These are phyloP conservation scores for Drosophila lini DNA, from an alignment of 1,140 invertebrate genomes.

Conservation along the genomic window DNA sequence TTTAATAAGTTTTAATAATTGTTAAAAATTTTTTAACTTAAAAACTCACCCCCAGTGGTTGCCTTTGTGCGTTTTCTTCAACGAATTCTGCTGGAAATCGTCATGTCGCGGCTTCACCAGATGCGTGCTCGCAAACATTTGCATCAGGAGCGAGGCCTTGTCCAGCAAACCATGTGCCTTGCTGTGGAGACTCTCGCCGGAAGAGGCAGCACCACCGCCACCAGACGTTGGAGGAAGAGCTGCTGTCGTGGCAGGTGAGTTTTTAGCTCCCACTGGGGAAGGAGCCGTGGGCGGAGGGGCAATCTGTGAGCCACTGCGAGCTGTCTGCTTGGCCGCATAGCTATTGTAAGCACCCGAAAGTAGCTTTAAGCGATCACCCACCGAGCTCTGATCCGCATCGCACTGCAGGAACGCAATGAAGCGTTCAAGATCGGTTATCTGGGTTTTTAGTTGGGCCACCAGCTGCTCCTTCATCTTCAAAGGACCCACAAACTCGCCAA, in stretches of 20 bases:
- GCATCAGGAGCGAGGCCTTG: slow-evolving; percentile 93
- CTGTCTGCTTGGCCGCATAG: slow-evolving; percentile 80
- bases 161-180: slow-evolving; percentile 88
- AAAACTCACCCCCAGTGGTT: slow-evolving; percentile 94
- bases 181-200: slow-evolving; percentile 71
- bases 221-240: background rate
- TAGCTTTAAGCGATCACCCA: slow-evolving; percentile 60
- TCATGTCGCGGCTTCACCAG: slow-evolving; percentile 86
- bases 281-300: background rate
- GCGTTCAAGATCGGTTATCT: slow-evolving; percentile 97
- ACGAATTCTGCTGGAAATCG: slow-evolving; percentile 91
- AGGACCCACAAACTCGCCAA: slow-evolving; percentile 94
- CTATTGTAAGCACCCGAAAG: slow-evolving; percentile 76
- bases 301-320: slow-evolving; percentile 29
- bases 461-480: slow-evolving; percentile 98
- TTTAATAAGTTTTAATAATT: no score
- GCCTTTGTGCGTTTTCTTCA: slow-evolving; percentile 93
- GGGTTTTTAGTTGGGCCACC: slow-evolving; percentile 97
- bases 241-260: slow-evolving; percentile 4
- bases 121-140: slow-evolving; percentile 96
- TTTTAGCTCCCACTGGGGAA: background rate
- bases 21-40: no score
- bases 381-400: slow-evolving; percentile 84
- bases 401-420: slow-evolving; percentile 98
- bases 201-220: background rate